phyloP scores from a whole-genome alignment of 2,888 invertebrate species.

The Copidosoma aretas region DNA sequence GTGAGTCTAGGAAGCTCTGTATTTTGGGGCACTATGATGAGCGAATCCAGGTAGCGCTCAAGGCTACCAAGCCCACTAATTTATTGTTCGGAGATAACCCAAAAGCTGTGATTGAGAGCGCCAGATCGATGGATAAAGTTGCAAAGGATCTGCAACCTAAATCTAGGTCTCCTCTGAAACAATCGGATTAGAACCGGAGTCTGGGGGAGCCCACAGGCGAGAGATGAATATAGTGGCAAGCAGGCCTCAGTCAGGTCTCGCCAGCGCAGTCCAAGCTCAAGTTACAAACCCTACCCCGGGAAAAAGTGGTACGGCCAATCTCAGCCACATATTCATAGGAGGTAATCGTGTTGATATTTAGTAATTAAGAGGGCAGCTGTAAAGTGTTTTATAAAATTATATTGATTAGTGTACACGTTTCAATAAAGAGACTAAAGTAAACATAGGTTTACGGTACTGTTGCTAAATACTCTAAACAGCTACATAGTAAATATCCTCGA shows the following conservation, averaged over 20 bases:
- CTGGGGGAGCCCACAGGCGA: too few relatives aligned
- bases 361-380: too few relatives aligned
- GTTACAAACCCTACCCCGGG: too few relatives aligned
- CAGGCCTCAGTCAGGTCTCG: too few relatives aligned
- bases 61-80: not conserved
- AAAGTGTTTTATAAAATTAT: too few relatives aligned
- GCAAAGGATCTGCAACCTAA: not conserved
- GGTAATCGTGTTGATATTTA: too few relatives aligned
- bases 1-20: not conserved
- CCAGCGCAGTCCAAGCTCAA: too few relatives aligned
- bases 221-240: too few relatives aligned
- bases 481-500: not conserved
- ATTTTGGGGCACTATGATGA: not conserved
- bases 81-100: not conserved
- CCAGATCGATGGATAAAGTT: not conserved
- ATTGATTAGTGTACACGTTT: too few relatives aligned
- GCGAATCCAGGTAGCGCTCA: not conserved
- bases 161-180: not conserved
- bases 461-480: not conserved
- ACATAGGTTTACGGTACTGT: not conserved
- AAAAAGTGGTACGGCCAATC: too few relatives aligned
- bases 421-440: too few relatives aligned
- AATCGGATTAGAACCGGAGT: not conserved
- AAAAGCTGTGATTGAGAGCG: not conserved
- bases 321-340: too few relatives aligned